Percentiles rank a stretch among this genome's conserved stretches.
These are phyloP conservation scores for Burhinus oedicnemus DNA, from an alignment of 2,113 vertebrate species.

Conservation along the genomic window DNA sequence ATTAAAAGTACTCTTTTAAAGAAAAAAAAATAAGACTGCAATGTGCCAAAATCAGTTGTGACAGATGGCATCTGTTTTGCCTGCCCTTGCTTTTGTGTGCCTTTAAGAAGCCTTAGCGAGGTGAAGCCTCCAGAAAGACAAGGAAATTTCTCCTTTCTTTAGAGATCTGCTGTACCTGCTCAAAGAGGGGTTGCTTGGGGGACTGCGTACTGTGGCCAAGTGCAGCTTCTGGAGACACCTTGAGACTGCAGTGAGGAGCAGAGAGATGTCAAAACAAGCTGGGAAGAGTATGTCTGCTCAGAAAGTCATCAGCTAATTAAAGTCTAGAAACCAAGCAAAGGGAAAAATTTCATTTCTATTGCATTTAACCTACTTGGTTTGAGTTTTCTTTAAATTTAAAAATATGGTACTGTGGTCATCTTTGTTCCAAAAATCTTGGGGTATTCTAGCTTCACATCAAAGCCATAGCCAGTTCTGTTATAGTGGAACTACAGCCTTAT, in stretches of 20 bases:
- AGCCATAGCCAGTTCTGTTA: neutral
- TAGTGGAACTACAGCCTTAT: neutral
- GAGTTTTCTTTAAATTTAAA: neutral
- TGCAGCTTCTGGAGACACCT: neutral
- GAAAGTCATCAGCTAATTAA: neutral
- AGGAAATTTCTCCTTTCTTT: neutral
- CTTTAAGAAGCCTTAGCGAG: neutral
- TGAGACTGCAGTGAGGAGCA: neutral
- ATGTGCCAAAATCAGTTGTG: neutral
- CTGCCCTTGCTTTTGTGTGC: neutral
- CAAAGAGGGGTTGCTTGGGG: neutral
- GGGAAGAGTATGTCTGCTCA: neutral
- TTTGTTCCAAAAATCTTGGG: neutral
- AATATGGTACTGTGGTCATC: neutral
- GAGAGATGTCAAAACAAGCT: neutral
- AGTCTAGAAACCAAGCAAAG: neutral
- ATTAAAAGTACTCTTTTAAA: neutral
- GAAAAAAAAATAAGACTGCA: neutral
- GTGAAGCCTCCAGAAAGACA: neutral
- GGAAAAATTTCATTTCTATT: neutral
- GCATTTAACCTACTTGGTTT: neutral
- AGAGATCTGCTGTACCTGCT: neutral
- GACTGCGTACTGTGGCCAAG: neutral
- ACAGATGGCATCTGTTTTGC: slow-evolving; percentile 19
- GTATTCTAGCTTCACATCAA: neutral